Conservation (phyloP, 64 coral and sea anemone genomes). For the Pachyseris speciosa region DNA sequence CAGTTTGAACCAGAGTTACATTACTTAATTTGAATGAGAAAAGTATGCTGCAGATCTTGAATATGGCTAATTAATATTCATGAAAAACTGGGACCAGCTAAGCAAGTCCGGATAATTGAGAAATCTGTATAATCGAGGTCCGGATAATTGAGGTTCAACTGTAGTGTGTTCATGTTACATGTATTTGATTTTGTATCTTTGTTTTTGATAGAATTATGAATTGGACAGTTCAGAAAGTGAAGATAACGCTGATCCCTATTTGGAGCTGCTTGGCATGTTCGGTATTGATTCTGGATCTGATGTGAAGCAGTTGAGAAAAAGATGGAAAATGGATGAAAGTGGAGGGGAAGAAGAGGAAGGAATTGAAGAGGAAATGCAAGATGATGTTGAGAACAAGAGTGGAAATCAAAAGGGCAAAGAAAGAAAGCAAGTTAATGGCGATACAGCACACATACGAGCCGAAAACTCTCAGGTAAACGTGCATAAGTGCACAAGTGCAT, state of each 20-base stretch:
- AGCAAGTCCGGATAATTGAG: too few species aligned
- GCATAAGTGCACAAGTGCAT: too few species aligned
- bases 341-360: constrained; percentile 9
- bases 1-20: too few species aligned
- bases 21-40: too few species aligned
- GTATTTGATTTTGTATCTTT: not conserved
- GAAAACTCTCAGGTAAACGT: too few species aligned
- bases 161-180: not conserved
- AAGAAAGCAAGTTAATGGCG: too few species aligned
- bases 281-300: constrained; percentile 9
- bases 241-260: constrained; percentile 52
- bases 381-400: not conserved
- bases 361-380: constrained; percentile 22
- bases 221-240: constrained; percentile 32
- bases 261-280: constrained; percentile 71
- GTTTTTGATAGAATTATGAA: not conserved
- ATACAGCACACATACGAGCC: too few species aligned
- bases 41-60: too few species aligned
- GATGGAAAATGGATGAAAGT: constrained; percentile 61
- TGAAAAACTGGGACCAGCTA: too few species aligned
- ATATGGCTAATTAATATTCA: too few species aligned
- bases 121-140: too few species aligned
- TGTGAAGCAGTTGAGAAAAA: constrained; percentile 41
- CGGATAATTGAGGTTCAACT: not conserved
- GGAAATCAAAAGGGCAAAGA: not conserved